Base-by-base conservation (phyloP, 2,888 invertebrate genomes). In the Tipula lateralis region DNA sequence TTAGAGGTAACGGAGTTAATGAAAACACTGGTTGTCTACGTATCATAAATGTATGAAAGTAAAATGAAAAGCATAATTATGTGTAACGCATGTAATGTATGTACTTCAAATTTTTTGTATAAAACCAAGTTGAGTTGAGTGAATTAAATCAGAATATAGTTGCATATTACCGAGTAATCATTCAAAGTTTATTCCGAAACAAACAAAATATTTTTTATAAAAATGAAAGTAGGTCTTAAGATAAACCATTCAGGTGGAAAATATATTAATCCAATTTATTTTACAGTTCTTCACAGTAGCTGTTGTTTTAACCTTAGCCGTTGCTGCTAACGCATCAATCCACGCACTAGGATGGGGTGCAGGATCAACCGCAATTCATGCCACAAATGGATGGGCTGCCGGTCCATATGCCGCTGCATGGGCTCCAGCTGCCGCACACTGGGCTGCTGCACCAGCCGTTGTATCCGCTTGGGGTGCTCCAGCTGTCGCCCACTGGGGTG, bases 221-320 rank as follows among this genome's bases (percentile, higher is more conserved):
- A 66, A 4, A 66, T 66, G 66, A 66, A 66, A 66, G 66, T 66
- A 66, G 66, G 66, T 66, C 16, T 44, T 44, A 44, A 24, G 66
- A 24, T 16, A 9, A 50, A n/a, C 9, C 9, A 2, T 66, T 66
- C 24, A 24, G 2, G 19, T 66, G 66, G 66, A 66, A 24, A 66
- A 3, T 30, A 83, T 83, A 82, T 83, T 19, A 30, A 16, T 4
- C 36, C 80, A 13, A 66, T 5, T 83, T 30, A 82, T 16, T 30
- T 87, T 86, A 0, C 85, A 89, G 88, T 89, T 88, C 88, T 87
- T 87, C 86, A 86, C 88, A 87, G 88, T 88, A 88, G 86, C 89
- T 89, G 89, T 89, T 88, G 87, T 90, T 88, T 87, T 90, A 87
- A 89, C 89, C 85, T 87, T 90, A 34, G 88, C 88, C 86, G 87